These are phyloP conservation scores for Drosophila ustulata DNA, from an alignment of 2,888 invertebrate genomes.

Conservation along the genomic window DNA sequence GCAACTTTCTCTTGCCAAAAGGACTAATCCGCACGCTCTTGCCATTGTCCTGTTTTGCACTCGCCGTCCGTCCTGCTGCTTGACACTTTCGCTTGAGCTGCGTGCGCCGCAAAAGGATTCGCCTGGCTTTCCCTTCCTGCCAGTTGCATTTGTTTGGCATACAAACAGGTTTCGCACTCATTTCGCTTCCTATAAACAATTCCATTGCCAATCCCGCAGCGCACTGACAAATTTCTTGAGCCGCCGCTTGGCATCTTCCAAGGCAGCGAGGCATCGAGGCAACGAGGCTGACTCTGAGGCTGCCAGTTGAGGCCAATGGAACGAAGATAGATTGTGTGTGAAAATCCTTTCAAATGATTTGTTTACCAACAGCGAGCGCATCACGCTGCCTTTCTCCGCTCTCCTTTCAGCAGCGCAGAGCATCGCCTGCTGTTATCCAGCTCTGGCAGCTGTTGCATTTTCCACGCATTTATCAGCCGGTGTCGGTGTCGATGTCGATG, in stretches of 20 bases:
- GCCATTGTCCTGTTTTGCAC: conserved; percentile 34
- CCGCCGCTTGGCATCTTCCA: conserved; percentile 43
- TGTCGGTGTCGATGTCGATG: conserved; percentile 45
- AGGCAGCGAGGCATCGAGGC: conserved; percentile 7
- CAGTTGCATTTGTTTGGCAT: conserved; percentile 27
- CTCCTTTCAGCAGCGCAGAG: conserved; percentile 18
- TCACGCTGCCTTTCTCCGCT: conserved; percentile 49
- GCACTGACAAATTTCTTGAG: conserved; percentile 62
- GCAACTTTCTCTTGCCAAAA: conserved; percentile 70
- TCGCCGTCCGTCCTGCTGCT: conserved; percentile 33
- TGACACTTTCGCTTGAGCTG: conserved; percentile 61
- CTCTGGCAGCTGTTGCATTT: conserved; percentile 80
- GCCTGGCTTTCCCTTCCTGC: conserved; percentile 17
- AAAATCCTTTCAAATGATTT: conserved; percentile 81
- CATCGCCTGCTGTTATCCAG: conserved; percentile 68
- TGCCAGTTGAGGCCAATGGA: conserved; percentile 50
- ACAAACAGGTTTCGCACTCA: conserved; percentile 43
- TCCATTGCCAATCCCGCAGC: conserved; percentile 41
- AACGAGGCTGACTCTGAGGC: background rate
- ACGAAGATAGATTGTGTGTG: conserved; percentile 81
- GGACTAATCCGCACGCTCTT: conserved; percentile 46
- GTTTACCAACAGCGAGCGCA: conserved; percentile 71
- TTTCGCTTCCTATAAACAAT: conserved; percentile 3
- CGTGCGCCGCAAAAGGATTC: conserved; percentile 61
- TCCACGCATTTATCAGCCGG: conserved; percentile 80